These are phyloP conservation scores for Gymnocheta viridis DNA, from an alignment of 2,888 invertebrate genomes.

Conservation along the genomic window DNA sequence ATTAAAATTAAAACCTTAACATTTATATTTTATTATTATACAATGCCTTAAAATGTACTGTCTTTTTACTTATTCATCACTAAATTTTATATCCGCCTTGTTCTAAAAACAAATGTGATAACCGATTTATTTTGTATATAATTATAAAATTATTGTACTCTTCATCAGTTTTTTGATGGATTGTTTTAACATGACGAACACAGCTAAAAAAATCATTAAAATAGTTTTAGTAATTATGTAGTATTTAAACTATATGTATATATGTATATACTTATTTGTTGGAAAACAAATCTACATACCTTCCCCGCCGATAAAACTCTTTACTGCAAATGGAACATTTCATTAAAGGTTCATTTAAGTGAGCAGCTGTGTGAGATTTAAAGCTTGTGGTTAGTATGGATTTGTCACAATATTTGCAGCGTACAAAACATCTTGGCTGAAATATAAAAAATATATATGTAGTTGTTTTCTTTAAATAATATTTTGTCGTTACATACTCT, in stretches of 20 bases:
- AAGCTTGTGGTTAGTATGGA: conserved; percentile 37
- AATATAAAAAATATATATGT: no score
- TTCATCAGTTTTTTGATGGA: conserved; percentile 42
- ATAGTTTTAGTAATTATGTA: neutral
- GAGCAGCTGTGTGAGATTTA: conserved; percentile 50
- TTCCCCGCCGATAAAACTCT: conserved; percentile 45
- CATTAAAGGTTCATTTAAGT: conserved; percentile 55
- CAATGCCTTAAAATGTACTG: no score
- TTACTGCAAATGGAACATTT: conserved; percentile 55
- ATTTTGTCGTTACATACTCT: conserved; percentile 47
- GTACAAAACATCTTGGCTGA: conserved; percentile 50
- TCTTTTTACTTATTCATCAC: neutral
- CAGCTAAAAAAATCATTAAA: conserved; percentile 33
- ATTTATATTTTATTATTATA: neutral
- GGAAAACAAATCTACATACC: conserved; percentile 14
- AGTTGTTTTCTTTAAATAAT: no score
- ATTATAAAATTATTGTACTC: conserved; percentile 52
- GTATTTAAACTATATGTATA: neutral
- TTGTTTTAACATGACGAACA: conserved; percentile 40
- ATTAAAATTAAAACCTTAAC: neutral
- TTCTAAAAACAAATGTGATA: conserved; percentile 56
- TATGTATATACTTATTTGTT: no score
- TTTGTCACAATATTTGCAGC: conserved; percentile 55
- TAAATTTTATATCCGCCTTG: conserved; percentile 42
- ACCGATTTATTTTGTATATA: conserved; percentile 32